Evolutionary conservation across 2,797 vertebrate genomes (phyloP).

Genomic region (Corythornis leucogaster): DNA sequence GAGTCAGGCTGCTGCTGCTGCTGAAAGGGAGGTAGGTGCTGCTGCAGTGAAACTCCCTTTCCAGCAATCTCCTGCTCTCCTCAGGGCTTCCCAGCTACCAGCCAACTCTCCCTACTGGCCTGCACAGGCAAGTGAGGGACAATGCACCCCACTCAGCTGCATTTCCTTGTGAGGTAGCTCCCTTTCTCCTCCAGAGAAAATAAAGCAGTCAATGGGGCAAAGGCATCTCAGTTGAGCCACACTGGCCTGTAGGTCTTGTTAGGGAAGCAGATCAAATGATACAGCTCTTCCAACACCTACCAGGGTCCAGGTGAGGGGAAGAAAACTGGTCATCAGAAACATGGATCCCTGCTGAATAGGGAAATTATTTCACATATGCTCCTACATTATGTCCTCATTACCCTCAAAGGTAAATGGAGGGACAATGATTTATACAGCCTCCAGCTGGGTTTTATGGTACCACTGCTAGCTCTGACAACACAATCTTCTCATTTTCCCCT

Average conservation of each 20-base stretch:
- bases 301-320: neutral
- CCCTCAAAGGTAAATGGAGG: neutral
- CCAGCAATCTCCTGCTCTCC: neutral
- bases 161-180: neutral
- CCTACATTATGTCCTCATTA: neutral
- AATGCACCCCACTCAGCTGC: neutral
- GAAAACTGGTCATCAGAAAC: neutral
- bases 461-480: neutral
- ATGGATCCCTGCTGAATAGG: neutral
- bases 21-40: neutral
- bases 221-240: neutral
- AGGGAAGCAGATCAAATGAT: neutral
- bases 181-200: neutral
- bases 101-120: accelerated
- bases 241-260: neutral
- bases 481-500: neutral
- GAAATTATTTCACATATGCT: neutral
- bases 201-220: neutral
- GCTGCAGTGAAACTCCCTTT: neutral
- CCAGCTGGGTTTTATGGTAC: neutral
- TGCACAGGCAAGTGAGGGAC: neutral
- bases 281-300: neutral
- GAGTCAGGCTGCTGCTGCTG: neutral
- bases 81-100: neutral
- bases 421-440: neutral